phyloP scores from a whole-genome alignment of 1,140 invertebrate genomes.

The Hyphantria cunea region DNA sequence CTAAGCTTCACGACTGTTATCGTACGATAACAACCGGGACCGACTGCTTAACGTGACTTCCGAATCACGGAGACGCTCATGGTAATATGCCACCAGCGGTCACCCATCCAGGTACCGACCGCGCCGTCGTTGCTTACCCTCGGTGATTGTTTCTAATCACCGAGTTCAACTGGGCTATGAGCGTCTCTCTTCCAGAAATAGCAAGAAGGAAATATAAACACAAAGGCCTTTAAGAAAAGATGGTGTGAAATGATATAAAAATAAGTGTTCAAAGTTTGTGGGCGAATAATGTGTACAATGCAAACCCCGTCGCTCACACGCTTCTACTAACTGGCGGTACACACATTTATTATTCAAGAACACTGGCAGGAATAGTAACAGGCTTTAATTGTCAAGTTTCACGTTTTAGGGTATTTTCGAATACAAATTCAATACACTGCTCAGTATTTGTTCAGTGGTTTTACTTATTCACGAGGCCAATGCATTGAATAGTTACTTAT shows the following conservation, averaged over 20 bases:
- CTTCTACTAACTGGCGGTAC: slow-evolving; percentile 23
- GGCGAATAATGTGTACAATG: slow-evolving; percentile 20
- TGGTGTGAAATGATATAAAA: slow-evolving; percentile 25
- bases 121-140: too few relatives aligned
- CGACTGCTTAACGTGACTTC: too few relatives aligned
- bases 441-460: neutral
- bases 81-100: too few relatives aligned
- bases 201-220: too few relatives aligned
- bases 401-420: neutral
- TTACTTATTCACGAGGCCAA: neutral
- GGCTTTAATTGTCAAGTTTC: slow-evolving; percentile 31
- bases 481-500: too few relatives aligned
- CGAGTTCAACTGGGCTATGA: too few relatives aligned
- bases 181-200: too few relatives aligned
- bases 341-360: slow-evolving; percentile 61
- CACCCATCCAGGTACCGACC: too few relatives aligned
- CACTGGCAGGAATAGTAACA: slow-evolving; percentile 32
- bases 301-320: slow-evolving; percentile 36
- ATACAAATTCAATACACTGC: neutral
- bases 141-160: too few relatives aligned
- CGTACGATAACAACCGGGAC: too few relatives aligned
- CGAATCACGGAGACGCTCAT: too few relatives aligned
- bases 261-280: slow-evolving; percentile 13
- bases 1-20: too few relatives aligned
- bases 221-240: neutral